A percentile compares a stretch with the other conserved stretches of the same genome.
Evolutionary conservation across 37 sponge, comb jelly and placozoan species (phyloP).

Genomic region (Agelas oroides): DNA sequence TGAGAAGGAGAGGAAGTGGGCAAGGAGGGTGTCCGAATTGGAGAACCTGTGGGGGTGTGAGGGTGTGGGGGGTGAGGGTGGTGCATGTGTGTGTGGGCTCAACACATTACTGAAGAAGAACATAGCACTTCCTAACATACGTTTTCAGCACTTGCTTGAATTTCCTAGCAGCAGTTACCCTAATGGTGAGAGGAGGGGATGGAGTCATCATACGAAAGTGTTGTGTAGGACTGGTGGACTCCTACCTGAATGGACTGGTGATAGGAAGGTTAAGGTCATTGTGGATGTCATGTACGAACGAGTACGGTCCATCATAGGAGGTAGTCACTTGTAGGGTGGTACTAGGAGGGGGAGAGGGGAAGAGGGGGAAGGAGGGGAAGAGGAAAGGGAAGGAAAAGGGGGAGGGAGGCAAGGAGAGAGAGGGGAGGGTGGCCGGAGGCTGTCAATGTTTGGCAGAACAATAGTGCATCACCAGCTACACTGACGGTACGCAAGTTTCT

Average conservation of each 20-base stretch:
- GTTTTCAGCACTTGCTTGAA: constrained; percentile 72
- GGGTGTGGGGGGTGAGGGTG: no score
- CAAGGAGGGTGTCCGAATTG: constrained; percentile 67
- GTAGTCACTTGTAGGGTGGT: constrained; percentile 17
- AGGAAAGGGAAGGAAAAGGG: neutral
- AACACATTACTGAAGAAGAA: neutral
- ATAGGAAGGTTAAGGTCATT: constrained; percentile 19
- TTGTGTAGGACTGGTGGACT: no score
- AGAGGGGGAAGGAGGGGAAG: no score
- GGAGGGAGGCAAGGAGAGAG: no score
- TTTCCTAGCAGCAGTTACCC: constrained; percentile 53
- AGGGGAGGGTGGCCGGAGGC: neutral
- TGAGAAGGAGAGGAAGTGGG: constrained; percentile 74
- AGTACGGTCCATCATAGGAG: constrained; percentile 62
- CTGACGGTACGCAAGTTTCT: neutral
- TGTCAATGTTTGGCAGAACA: no score
- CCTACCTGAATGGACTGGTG: constrained; percentile 49
- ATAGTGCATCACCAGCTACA: neutral
- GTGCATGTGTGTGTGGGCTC: neutral
- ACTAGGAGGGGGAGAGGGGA: neutral
- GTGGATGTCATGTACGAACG: constrained; percentile 63
- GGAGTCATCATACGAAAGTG: no score
- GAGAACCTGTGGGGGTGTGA: constrained; percentile 8
- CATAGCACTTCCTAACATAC: constrained; percentile 22
- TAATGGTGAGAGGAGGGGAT: constrained; percentile 11